Base-by-base conservation (phyloP, 37 sponge, comb jelly and placozoan genomes). In the Crambe crambe region DNA sequence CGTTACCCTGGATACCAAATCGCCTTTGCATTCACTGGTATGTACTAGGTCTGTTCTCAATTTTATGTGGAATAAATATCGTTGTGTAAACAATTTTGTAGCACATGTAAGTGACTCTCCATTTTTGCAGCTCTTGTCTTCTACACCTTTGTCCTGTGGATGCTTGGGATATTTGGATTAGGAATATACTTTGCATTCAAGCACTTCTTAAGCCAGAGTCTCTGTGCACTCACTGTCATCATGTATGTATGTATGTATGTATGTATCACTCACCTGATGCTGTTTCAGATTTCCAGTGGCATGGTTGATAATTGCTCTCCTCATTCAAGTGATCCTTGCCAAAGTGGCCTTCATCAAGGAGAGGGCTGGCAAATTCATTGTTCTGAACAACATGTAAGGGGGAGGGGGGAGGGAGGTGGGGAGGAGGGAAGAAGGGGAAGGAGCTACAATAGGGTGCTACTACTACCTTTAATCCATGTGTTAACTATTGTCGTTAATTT, bases 1-100 rank as follows among this genome's bases (percentile, higher is more conserved):
- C 30, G 36, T 29, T 71, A 71, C 43, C 26, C 44, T 71, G 72
- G 72, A 29, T 71, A 71, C 44, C 72, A 71, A 35, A 71, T 71
- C n/a, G 72, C 43, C 4, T 71, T 71, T 25, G 42, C 36, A 15
- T n/a, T 71, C 22, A n/a, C 44, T 71, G 72, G n/a, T n/a, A n/a
- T n/a, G n/a, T n/a, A n/a, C n/a, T n/a, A n/a, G n/a, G n/a, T n/a
- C n/a, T n/a, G 64, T 63, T 26, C n/a, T n/a, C n/a, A n/a, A n/a
- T n/a, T n/a, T n/a, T n/a, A n/a, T n/a, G n/a, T 20, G 56, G 17
- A 18, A 31, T n/a, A n/a, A n/a, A n/a, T n/a, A n/a, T n/a, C n/a
- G n/a, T n/a, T n/a, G n/a, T n/a, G n/a, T n/a, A n/a, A n/a, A n/a
- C n/a, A n/a, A n/a, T n/a, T n/a, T n/a, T n/a, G n/a, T n/a, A 20